phyloP scores from a whole-genome alignment of 2,113 vertebrate genomes.

The Eubucco bourcierii region DNA sequence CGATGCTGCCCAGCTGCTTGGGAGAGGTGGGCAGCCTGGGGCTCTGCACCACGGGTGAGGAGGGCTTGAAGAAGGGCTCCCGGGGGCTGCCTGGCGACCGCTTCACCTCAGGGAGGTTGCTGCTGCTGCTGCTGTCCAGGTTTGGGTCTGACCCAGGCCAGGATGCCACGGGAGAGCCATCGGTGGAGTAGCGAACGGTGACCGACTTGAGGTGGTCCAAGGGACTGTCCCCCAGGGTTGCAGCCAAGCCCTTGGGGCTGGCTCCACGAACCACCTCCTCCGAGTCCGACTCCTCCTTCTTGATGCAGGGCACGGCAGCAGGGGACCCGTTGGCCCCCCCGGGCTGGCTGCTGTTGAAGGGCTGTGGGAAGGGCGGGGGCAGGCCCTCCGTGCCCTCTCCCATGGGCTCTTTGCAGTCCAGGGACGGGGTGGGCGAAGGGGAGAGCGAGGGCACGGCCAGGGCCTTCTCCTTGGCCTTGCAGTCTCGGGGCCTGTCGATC shows the following conservation, averaged over 20 bases:
- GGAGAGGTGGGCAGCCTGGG: conserved; percentile 25
- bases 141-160: background rate
- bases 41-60: background rate
- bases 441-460: conserved; percentile 61
- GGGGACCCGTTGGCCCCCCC: rapidly evolving
- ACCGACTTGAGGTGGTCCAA: conserved; percentile 9
- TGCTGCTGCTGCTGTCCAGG: background rate
- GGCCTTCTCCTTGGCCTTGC: conserved; percentile 44
- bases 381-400: background rate
- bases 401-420: conserved; percentile 26
- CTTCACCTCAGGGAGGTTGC: background rate
- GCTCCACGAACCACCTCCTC: background rate
- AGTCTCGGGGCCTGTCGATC: conserved; percentile 32
- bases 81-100: background rate
- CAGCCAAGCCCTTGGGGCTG: background rate
- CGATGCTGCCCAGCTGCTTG: background rate
- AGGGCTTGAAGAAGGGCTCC: conserved; percentile 7
- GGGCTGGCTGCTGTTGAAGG: background rate
- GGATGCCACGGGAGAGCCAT: background rate
- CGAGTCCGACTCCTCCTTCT: conserved; percentile 47
- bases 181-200: background rate
- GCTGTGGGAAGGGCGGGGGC: rapidly evolving
- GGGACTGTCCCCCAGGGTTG: background rate
- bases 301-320: background rate
- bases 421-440: background rate